Evolutionary conservation across 1,140 invertebrate genomes (phyloP).

Genomic region (Brachionus rubens): DNA sequence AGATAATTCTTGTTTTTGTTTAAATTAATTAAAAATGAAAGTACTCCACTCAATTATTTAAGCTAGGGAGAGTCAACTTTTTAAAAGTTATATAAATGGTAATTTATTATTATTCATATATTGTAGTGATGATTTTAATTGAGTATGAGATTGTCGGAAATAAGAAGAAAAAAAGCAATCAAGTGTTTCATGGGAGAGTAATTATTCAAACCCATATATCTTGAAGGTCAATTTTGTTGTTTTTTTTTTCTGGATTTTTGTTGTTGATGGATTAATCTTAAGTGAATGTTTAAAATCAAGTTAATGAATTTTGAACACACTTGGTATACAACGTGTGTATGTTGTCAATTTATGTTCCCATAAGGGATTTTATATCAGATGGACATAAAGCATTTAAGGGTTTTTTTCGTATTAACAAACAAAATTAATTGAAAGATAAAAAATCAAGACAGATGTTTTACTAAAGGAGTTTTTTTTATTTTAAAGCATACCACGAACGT

Average conservation of each 20-base stretch:
- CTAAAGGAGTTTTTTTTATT: no score
- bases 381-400: no score
- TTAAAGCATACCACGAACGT: no score
- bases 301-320: no score
- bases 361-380: no score
- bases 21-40: conserved; percentile 1
- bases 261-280: background rate
- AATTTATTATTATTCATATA: background rate
- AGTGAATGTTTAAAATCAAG: no score
- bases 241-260: no score
- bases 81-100: background rate
- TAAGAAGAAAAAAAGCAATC: background rate
- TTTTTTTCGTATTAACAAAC: no score
- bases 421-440: no score
- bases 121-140: background rate
- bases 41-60: background rate
- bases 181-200: background rate
- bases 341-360: no score
- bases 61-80: background rate
- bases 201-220: background rate
- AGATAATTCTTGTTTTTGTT: conserved; percentile 6
- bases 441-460: no score
- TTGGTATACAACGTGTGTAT: no score
- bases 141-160: background rate
- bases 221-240: background rate